Evolutionary conservation across 2,888 invertebrate species (phyloP).

Genomic region (Flexamia atlantica): DNA sequence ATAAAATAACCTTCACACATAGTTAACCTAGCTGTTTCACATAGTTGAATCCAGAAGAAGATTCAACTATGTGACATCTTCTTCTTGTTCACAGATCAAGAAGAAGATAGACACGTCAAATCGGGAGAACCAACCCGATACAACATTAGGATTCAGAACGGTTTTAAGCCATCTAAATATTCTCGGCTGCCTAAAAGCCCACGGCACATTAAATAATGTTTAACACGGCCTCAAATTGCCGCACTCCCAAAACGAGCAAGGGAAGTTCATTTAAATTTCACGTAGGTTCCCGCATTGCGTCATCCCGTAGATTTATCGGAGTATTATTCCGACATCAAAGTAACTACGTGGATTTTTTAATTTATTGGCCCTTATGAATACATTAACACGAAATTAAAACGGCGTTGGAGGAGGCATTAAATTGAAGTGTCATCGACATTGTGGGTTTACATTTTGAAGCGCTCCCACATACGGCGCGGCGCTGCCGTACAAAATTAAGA

Average conservation of each 20-base stretch:
- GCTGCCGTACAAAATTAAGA: too few species aligned
- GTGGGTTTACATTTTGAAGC: constrained; percentile 13
- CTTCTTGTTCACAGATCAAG: too few species aligned
- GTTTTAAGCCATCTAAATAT: constrained; percentile 7
- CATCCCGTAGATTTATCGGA: constrained; percentile 42
- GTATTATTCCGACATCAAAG: constrained; percentile 51
- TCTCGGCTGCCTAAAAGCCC: not conserved
- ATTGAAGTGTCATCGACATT: constrained; percentile 30
- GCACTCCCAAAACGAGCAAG: constrained; percentile 38
- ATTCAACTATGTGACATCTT: too few species aligned
- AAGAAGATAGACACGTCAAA: not conserved
- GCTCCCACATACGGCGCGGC: constrained; percentile 59
- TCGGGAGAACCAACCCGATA: not conserved
- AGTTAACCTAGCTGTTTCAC: too few species aligned
- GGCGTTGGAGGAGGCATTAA: constrained; percentile 56
- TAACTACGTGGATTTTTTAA: constrained; percentile 51
- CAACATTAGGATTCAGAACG: constrained; percentile 1
- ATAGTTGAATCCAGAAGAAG: too few species aligned
- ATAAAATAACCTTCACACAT: too few species aligned
- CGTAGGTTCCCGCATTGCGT: constrained; percentile 51
- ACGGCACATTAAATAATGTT: constrained; percentile 35
- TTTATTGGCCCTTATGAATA: constrained; percentile 53
- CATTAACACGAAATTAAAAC: constrained; percentile 56
- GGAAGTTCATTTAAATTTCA: constrained; percentile 40
- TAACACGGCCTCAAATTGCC: constrained; percentile 37